Evolutionary conservation across 1,140 invertebrate species (phyloP).

Genomic region (fruit fly (Drosophila melanogaster)): DNA sequence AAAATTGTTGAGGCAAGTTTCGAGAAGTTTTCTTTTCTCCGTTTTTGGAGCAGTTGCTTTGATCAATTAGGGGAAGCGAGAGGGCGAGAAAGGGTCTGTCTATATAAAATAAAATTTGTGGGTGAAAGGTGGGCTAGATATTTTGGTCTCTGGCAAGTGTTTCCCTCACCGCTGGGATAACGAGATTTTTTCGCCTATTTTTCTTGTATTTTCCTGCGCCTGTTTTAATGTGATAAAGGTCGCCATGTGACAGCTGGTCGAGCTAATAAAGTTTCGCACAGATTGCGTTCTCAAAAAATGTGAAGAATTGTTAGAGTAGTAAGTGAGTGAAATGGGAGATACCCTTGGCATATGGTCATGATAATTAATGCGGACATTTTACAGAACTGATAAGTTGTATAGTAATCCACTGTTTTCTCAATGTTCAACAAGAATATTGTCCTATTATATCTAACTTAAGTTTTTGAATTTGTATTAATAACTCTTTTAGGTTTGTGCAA

Average conservation of each 20-base stretch:
- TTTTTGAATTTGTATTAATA: neutral
- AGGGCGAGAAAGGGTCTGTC: conserved; percentile 7
- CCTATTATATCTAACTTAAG: too few species aligned
- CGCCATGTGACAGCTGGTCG: conserved; percentile 61
- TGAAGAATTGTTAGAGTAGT: neutral
- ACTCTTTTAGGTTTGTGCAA: too few species aligned
- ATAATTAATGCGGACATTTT: neutral
- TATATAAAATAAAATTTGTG: neutral
- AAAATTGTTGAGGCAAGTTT: conserved; percentile 71
- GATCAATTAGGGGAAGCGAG: conserved; percentile 57
- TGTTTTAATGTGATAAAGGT: conserved; percentile 69
- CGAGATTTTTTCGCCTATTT: conserved; percentile 52
- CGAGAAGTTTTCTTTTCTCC: conserved; percentile 51
- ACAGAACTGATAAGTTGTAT: too few species aligned
- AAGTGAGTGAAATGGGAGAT: neutral
- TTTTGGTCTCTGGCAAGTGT: conserved; percentile 14
- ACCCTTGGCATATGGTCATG: conserved; percentile 1
- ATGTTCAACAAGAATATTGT: too few species aligned
- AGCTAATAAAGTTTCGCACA: conserved; percentile 59
- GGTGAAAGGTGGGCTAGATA: conserved; percentile 3
- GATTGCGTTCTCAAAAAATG: conserved; percentile 39
- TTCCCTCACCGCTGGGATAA: conserved; percentile 45
- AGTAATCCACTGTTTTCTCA: too few species aligned
- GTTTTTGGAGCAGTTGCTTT: conserved; percentile 50
- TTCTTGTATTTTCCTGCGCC: conserved; percentile 19